phyloP scores from a whole-genome alignment of 2,888 invertebrate species.

The Macrophya alboannulata region DNA sequence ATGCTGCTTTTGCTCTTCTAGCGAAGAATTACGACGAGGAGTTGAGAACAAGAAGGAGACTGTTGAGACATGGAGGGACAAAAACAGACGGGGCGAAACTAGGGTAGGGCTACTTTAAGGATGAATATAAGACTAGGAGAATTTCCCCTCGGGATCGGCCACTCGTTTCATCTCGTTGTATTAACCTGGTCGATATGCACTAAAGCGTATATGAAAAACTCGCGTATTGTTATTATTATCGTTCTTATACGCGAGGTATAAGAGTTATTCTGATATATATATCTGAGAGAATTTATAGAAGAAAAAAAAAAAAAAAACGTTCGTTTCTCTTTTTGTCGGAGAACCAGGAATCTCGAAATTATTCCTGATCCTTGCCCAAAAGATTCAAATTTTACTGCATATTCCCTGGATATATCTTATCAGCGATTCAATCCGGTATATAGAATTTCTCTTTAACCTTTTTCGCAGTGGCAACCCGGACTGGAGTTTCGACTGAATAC shows the following conservation, averaged over 20 bases:
- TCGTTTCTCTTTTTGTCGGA: neutral
- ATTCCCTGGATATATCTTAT: conserved; percentile 32
- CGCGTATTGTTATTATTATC: conserved; percentile 19
- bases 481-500: neutral
- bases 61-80: neutral
- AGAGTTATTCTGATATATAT: neutral
- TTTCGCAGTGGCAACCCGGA: neutral
- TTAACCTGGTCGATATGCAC: conserved; percentile 21
- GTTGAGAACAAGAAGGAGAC: neutral
- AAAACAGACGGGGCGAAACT: neutral
- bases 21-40: conserved; percentile 23
- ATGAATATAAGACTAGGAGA: neutral
- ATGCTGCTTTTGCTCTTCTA: neutral
- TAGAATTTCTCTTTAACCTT: conserved; percentile 27
- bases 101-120: neutral
- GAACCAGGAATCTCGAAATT: neutral
- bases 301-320: neutral
- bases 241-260: neutral
- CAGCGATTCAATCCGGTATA: conserved; percentile 29
- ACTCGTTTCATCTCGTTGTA: conserved; percentile 19
- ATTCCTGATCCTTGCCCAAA: conserved; percentile 8
- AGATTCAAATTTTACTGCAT: conserved; percentile 17
- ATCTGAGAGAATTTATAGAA: too few species aligned
- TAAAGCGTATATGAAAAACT: conserved; percentile 28
- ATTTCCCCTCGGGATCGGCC: neutral